Base-by-base conservation (phyloP, 2,888 invertebrate species). In the Nycteola revayana region DNA sequence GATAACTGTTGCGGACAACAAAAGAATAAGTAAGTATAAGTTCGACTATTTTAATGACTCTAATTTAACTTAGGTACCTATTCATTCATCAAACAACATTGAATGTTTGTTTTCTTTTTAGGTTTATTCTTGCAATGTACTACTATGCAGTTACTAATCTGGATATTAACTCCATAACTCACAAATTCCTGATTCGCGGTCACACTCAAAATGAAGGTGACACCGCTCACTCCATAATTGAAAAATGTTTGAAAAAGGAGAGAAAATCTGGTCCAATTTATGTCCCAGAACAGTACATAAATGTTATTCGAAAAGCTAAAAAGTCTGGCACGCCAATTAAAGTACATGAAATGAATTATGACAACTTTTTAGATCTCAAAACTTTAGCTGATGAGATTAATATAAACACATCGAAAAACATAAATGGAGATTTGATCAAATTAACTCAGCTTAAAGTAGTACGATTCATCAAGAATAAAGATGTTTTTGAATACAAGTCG, bases 171-270 rank as follows among this genome's bases (percentile, higher is more conserved):
- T 25, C 28, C 25, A 28, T 42, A 3, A 42, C 33, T 1, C 42
- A 36, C 22, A 42, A 33, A 17, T 42, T 34, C 31, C 14, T 36
- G 9, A 32, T 42, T 17, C 10, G 20, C 8, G 42, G 37, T 7
- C 42, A 42, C 31, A 28, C 42, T 2, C 42, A 42, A 32, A 36
- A 42, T 11, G 37, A 42, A 37, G 33, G 37, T 1, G 36, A 34
- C 17, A 26, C 14, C 11, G 41, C 26, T 8, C 41, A 41, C 25
- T 25, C 25, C 18, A 22, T 32, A 10, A 35, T 35, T 31, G 32
- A 39, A 30, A 34, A 30, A 23, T 21, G 14, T 29, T 26, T 39
- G 9, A 39, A 27, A 30, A 30, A 18, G 17, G 25, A 21, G 25
- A 29, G 26, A 20, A 31, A 36, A 36, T 31, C 30, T 22, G 26